Evolutionary conservation across 2,797 vertebrate genomes (phyloP).

Genomic region (Eidolon dupreanum): DNA sequence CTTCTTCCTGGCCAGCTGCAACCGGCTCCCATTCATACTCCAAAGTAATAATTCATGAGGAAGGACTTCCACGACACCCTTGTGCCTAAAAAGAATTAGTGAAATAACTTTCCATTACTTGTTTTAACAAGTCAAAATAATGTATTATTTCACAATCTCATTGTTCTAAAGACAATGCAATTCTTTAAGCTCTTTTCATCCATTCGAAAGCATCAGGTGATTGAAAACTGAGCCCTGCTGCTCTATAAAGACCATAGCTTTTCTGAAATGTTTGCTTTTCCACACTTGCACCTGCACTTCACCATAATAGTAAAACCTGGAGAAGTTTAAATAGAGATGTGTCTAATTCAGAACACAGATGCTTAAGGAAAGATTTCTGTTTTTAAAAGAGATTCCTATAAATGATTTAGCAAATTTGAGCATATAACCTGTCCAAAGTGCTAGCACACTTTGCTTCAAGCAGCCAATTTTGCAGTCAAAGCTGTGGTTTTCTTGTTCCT

Average conservation of each 20-base stretch:
- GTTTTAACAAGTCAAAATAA: conserved; percentile 38
- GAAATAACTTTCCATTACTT: neutral
- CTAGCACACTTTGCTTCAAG: conserved; percentile 51
- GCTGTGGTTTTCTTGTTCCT: conserved; percentile 67
- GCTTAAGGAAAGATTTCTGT: conserved; percentile 66
- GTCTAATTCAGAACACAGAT: conserved; percentile 66
- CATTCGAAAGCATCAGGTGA: conserved; percentile 18
- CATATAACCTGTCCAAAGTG: conserved; percentile 46
- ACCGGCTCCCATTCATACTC: neutral
- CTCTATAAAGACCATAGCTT: neutral
- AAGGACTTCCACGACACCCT: neutral
- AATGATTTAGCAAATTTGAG: conserved; percentile 66
- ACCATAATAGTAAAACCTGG: conserved; percentile 30
- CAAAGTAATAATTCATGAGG: neutral
- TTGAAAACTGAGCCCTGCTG: neutral
- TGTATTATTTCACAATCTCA: neutral
- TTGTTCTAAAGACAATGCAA: neutral
- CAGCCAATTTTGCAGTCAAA: conserved; percentile 29
- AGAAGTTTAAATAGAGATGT: conserved; percentile 44
- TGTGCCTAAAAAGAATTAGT: conserved; percentile 10
- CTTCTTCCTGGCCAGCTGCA: neutral
- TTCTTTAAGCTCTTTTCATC: neutral
- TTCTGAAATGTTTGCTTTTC: conserved; percentile 63
- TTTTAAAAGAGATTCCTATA: conserved; percentile 69
- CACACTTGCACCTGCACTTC: conserved; percentile 61